Base-by-base conservation (phyloP, 2,797 vertebrate species). In the Paguma larvata region DNA sequence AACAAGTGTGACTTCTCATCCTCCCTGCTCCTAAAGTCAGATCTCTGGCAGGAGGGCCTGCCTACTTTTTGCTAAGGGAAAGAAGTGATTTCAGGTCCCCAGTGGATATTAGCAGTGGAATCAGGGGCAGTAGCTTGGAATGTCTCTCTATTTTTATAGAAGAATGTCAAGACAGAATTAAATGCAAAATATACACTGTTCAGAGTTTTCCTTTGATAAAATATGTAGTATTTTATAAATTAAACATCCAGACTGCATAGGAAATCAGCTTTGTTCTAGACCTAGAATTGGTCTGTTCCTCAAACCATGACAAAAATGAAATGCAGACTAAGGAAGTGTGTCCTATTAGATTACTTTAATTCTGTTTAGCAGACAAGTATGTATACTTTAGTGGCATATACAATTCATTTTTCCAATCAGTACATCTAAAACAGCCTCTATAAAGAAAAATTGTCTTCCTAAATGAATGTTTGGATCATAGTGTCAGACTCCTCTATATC, bases 371-470 rank as follows among this genome's bases (percentile, higher is more conserved):
- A 62, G 67, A 68, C 44, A 46, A 95, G 46, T 89, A 73, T 34
- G 23, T 70, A 62, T 68, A 32, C 30, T 44, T 44, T 67, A 46
- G n/a, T 65, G 27, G 63, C 59, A 87, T 62, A 93, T 95, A 48
- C 8, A 89, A 53, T 83, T 95, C 68, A 84, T 83, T 93, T 87
- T 78, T 72, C 59, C 68, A 86, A 16, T 92, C 67, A 41, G 51
- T 46, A 82, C 44, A 16, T 83, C 23, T 19, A 59, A 73, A 93
- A 89, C 4, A 4, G 32, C 34, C 80, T 34, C 23, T 80, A 27
- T 18, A 32, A 87, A 93, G 90, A 82, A 73, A 70, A 89, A 89
- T 46, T 41, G 56, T 48, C 65, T 95, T 96, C 83, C 78, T 73
- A 72, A 88, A 73, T 94, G 95, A 68, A 34, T 62, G 92, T 89